A percentile compares a stretch with the other conserved stretches of the same genome.
phyloP scores from a whole-genome alignment of 2,797 vertebrate genomes.

The Acrossocheilus fasciatus region DNA sequence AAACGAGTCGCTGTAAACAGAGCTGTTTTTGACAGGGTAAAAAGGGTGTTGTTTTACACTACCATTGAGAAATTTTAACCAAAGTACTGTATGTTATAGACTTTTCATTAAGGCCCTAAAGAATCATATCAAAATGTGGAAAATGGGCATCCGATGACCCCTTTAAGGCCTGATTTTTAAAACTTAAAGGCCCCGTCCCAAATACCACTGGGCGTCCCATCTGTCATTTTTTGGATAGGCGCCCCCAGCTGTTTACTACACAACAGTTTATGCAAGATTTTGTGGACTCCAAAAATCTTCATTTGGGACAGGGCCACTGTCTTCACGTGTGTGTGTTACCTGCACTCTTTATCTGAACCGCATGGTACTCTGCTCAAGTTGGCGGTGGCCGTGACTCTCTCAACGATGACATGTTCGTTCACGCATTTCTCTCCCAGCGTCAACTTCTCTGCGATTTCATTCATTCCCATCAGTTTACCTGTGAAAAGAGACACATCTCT shows the following conservation, averaged over 20 bases:
- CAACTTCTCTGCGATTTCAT: slow-evolving; percentile 93
- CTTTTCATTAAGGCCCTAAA: too few species aligned
- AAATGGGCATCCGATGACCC: too few species aligned
- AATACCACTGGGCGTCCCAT: not conserved
- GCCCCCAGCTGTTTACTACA: not conserved
- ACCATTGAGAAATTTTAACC: too few species aligned
- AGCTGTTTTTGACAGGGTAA: too few species aligned
- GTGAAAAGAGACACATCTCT: slow-evolving; percentile 41
- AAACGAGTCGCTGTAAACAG: too few species aligned
- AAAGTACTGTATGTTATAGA: too few species aligned
- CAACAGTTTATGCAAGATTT: not conserved
- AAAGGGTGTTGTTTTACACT: too few species aligned
- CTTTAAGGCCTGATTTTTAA: too few species aligned
- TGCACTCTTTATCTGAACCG: slow-evolving; percentile 90
- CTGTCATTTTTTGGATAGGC: not conserved
- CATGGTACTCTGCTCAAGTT: slow-evolving; percentile 94
- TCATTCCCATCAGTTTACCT: slow-evolving; percentile 98
- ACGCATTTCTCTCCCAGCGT: slow-evolving; percentile 79
- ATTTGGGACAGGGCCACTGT: not conserved
- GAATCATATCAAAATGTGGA: too few species aligned
- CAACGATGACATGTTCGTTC: slow-evolving; percentile 88
- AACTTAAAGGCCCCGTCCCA: not conserved
- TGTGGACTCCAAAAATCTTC: not conserved
- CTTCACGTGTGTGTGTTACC: slow-evolving; percentile 74
- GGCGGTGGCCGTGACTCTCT: slow-evolving; percentile 87